phyloP scores from a whole-genome alignment of 2,888 invertebrate genomes.

The Leptothorax acervorum region DNA sequence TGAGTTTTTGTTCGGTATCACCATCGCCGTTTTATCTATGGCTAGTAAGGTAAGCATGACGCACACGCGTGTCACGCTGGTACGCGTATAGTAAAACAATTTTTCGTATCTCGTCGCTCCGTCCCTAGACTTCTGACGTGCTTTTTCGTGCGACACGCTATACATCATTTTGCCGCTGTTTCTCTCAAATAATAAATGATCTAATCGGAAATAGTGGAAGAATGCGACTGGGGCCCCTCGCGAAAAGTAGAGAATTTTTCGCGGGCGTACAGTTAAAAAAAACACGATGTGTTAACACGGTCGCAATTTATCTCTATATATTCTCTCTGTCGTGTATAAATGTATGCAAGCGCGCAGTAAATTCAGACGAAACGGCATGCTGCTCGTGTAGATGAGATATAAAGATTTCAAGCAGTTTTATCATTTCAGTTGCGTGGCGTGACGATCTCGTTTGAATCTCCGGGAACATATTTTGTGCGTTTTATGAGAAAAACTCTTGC shows the following conservation, averaged over 20 bases:
- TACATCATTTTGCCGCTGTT: constrained; percentile 57
- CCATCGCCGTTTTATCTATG: constrained; percentile 57
- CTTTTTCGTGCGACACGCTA: constrained; percentile 45
- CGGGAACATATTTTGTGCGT: constrained; percentile 6
- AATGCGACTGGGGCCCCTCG: neutral
- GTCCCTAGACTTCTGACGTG: constrained; percentile 34
- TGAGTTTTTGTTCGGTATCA: constrained; percentile 52
- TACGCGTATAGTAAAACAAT: constrained; percentile 53
- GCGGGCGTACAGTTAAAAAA: constrained; percentile 13
- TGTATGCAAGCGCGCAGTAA: constrained; percentile 32
- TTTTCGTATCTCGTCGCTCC: constrained; percentile 50
- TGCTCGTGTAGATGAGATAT: constrained; percentile 29
- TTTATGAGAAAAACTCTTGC: neutral
- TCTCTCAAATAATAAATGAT: constrained; percentile 57
- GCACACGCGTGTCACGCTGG: constrained; percentile 44
- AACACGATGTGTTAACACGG: constrained; percentile 38
- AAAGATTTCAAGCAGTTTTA: constrained; percentile 34
- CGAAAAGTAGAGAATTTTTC: constrained; percentile 15
- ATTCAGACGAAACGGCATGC: constrained; percentile 27
- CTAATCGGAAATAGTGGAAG: constrained; percentile 45
- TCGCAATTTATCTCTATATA: constrained; percentile 44
- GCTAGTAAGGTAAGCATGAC: constrained; percentile 57
- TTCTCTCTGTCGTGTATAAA: constrained; percentile 32
- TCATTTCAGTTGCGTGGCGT: constrained; percentile 24
- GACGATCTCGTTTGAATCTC: constrained; percentile 32